phyloP scores from a whole-genome alignment of 2,113 vertebrate genomes.

The Oryzias celebensis region DNA sequence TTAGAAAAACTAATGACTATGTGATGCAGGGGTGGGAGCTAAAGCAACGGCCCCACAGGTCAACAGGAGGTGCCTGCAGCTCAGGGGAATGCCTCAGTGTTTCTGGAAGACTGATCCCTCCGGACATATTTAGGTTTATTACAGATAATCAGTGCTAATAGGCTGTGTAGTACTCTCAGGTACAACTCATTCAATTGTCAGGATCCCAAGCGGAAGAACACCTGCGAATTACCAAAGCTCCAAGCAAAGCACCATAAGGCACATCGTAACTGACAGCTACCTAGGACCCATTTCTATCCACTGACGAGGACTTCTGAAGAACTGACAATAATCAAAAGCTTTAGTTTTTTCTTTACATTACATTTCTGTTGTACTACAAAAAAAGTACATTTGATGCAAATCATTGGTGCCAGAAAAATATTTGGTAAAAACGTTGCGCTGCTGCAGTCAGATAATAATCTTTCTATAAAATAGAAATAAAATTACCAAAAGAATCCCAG shows the following conservation, averaged over 20 bases:
- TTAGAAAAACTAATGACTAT: not conserved
- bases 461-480: no score
- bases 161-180: constrained; percentile 64
- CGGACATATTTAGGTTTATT: constrained; percentile 68
- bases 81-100: constrained; percentile 24
- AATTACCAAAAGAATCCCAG: no score
- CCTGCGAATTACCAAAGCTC: constrained; percentile 64
- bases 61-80: not conserved
- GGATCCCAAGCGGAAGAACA: constrained; percentile 55
- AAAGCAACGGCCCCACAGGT: not conserved
- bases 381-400: no score
- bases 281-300: no score
- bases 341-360: no score
- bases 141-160: constrained; percentile 67
- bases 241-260: constrained; percentile 8
- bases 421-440: no score
- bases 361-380: no score
- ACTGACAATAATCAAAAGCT: not conserved
- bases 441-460: no score
- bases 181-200: constrained; percentile 71
- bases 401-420: no score
- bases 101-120: constrained; percentile 50
- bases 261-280: not conserved
- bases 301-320: not conserved
- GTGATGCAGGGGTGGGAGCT: constrained; percentile 1